Conservation (phyloP, 1,140 invertebrate species). For the Trichonephila clavata region DNA sequence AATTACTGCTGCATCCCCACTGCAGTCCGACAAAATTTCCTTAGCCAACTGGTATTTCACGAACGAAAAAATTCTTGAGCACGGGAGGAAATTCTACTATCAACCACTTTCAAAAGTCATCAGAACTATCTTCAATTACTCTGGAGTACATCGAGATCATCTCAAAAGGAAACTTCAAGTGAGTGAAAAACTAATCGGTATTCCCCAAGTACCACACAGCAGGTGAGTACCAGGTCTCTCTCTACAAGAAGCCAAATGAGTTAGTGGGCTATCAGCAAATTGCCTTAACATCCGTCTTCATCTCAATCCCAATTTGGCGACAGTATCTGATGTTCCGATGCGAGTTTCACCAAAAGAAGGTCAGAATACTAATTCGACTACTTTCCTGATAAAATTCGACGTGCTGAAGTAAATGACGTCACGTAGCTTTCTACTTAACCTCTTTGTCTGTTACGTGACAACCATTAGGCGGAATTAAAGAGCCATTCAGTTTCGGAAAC, state of each 20-base stretch:
- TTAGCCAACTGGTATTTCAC: too few species aligned
- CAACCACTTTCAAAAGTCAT: too few species aligned
- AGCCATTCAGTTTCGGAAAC: neutral
- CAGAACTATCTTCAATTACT: neutral
- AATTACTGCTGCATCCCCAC: too few species aligned
- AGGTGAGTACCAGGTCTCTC: neutral
- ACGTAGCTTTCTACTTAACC: slow-evolving; percentile 54
- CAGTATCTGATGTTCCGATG: slow-evolving; percentile 16
- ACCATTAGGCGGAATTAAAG: slow-evolving; percentile 49
- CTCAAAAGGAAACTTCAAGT: neutral
- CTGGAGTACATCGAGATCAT: neutral
- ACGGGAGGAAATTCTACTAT: too few species aligned
- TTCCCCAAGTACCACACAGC: neutral
- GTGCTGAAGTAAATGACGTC: slow-evolving; percentile 52
- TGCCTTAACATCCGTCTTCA: slow-evolving; percentile 60
- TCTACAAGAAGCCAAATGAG: slow-evolving; percentile 33
- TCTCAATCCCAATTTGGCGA: slow-evolving; percentile 45
- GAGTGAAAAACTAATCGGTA: neutral
- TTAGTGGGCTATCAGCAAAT: slow-evolving; percentile 54
- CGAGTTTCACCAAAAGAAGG: neutral
- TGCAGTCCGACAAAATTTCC: too few species aligned
- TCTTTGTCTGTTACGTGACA: slow-evolving; percentile 54
- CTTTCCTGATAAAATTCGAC: slow-evolving; percentile 40
- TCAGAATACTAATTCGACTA: slow-evolving; percentile 47
- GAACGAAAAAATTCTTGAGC: too few species aligned